Evolutionary conservation across 2,797 vertebrate genomes (phyloP).

Genomic region (Siniperca undulata): DNA sequence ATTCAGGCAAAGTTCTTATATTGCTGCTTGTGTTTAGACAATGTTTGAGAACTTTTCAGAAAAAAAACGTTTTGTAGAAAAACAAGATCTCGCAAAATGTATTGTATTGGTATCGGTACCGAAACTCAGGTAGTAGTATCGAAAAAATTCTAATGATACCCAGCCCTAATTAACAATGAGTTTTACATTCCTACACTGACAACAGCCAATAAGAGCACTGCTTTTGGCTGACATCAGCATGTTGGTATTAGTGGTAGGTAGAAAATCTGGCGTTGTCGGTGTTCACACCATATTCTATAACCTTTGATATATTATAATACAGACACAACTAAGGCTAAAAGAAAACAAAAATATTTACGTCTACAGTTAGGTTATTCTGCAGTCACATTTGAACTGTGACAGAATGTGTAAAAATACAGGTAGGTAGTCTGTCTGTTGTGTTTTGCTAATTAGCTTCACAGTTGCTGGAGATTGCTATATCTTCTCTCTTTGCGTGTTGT

Average conservation of each 20-base stretch:
- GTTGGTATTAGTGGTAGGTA: neutral
- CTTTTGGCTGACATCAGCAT: neutral
- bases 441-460: neutral
- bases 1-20: neutral
- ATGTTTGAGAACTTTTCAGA: neutral
- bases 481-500: conserved; percentile 7
- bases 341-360: neutral
- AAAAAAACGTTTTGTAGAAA: neutral
- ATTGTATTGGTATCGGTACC: too few relatives aligned
- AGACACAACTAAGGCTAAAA: neutral
- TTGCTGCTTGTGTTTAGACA: neutral
- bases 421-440: neutral
- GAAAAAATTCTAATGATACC: neutral
- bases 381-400: neutral
- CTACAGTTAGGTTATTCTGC: neutral
- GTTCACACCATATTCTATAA: too few relatives aligned
- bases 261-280: neutral
- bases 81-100: neutral
- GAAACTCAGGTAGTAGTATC: neutral
- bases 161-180: neutral
- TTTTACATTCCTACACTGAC: neutral
- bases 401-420: neutral
- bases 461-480: neutral
- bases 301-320: neutral
- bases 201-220: neutral